Conservation (phyloP, 2,113 vertebrate genomes). For the Tiliqua scincoides region DNA sequence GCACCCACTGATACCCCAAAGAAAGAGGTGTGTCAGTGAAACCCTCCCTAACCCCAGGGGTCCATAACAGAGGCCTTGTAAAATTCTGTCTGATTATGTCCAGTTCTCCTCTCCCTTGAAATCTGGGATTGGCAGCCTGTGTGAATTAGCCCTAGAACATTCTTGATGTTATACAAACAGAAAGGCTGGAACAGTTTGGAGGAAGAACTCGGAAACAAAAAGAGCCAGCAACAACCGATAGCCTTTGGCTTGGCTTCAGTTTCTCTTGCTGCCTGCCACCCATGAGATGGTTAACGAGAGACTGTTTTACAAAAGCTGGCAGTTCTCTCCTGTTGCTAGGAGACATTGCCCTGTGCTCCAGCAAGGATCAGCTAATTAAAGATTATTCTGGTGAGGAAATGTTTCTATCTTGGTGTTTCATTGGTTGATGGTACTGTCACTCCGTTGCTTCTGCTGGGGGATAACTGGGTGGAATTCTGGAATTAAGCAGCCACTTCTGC, state of each 20-base stretch:
- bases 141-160: background rate
- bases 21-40: background rate
- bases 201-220: background rate
- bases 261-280: background rate
- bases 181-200: background rate
- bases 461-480: background rate
- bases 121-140: too few relatives aligned
- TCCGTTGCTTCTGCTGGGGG: background rate
- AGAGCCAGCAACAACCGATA: background rate
- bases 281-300: background rate
- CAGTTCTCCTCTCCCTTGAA: background rate
- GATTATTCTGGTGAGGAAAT: background rate
- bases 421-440: accelerated
- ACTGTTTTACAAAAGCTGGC: slow-evolving; percentile 3
- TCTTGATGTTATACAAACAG: too few relatives aligned
- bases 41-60: background rate
- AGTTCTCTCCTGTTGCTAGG: accelerated
- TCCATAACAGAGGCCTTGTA: background rate
- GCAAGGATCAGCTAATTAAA: slow-evolving; percentile 11
- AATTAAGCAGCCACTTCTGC: background rate
- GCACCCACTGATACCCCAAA: background rate
- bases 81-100: background rate
- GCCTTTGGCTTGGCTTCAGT: background rate
- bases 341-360: accelerated
- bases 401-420: background rate